phyloP scores from a whole-genome alignment of 35 echinoderm and acorn worm genomes.

The Heliocidaris erythrogramma region DNA sequence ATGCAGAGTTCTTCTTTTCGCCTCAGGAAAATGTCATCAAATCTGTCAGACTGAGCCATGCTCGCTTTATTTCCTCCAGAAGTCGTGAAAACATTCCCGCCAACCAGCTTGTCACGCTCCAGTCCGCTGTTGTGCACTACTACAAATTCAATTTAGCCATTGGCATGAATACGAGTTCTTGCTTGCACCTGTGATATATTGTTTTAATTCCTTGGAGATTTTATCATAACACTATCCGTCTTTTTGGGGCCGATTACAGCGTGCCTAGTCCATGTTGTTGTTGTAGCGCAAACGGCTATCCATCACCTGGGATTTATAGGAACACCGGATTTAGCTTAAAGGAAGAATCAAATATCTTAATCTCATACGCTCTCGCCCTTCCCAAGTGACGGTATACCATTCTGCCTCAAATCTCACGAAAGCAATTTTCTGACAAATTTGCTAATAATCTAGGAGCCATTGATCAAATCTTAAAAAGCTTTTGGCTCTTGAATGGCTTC shows the following conservation, averaged over 20 bases:
- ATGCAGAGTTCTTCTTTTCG: neutral
- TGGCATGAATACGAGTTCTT: neutral
- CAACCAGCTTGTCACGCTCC: neutral
- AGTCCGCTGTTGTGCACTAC: neutral
- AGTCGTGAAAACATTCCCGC: conserved; percentile 24
- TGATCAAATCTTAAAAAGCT: neutral
- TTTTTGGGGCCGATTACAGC: neutral
- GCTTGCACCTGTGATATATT: conserved; percentile 1
- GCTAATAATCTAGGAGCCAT: neutral
- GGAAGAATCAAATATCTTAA: neutral
- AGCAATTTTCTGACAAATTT: neutral
- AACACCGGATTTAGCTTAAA: neutral
- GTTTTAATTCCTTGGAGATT: conserved; percentile 1
- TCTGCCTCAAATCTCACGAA: neutral
- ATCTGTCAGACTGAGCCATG: neutral
- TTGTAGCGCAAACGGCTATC: neutral
- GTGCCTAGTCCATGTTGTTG: neutral
- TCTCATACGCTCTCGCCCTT: neutral
- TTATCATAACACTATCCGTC: neutral
- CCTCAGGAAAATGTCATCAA: conserved; percentile 17
- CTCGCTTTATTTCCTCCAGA: conserved; percentile 21
- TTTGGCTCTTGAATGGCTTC: neutral
- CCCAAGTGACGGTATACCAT: neutral
- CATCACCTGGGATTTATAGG: neutral
- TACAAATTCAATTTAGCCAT: conserved; percentile 12